Evolutionary conservation across 1,140 invertebrate genomes (phyloP), one percentile per base, ranked within the genome.

Genomic region (Cotesia typhae): DNA sequence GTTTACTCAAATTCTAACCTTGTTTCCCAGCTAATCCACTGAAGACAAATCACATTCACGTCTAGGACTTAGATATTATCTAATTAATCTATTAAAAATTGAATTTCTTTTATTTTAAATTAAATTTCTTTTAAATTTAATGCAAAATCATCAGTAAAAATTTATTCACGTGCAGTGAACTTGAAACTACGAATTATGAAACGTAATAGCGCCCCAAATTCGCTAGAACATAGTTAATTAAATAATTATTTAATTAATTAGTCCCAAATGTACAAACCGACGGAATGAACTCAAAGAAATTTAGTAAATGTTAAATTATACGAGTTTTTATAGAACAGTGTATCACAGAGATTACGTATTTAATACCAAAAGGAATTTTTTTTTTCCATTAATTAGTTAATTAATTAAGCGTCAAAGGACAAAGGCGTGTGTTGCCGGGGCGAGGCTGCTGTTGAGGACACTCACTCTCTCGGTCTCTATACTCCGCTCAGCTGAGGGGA

Each of bases 301-400:
- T 47, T 47, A 47, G 10, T 9, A 47, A 47, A 6, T 9, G 41
- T 6, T 47, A 47, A 47, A 47, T 47, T 47, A 47, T 47, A 0
- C 41, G 17, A 67, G 51, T 41, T 14, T 9, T 41, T 37, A 52
- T 28, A 28, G 3, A 28, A 28, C 47, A 36, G 38, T 57, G 38
- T 9, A 52, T 17, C 52, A 55, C 12, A 57, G 38, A 20, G 67
- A 60, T 69, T 69, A 60, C 57, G 17, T 28, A 35, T 69, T 60
- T 59, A 14, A 67, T 67, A 67, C 41, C 71, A 17, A 38, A 57
- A 51, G 14, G 6, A 57, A 41, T 72, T 76, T 71, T 73, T 75
- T 47, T 47, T 28, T 28, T 3, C 28, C 71, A 76, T 78, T 80
- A 77, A 79, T 78, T 75, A 77, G 66, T 77, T 77, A 76, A 77